Conservation (phyloP, 1,140 invertebrate genomes). For the Psilanteris sp. region DNA sequence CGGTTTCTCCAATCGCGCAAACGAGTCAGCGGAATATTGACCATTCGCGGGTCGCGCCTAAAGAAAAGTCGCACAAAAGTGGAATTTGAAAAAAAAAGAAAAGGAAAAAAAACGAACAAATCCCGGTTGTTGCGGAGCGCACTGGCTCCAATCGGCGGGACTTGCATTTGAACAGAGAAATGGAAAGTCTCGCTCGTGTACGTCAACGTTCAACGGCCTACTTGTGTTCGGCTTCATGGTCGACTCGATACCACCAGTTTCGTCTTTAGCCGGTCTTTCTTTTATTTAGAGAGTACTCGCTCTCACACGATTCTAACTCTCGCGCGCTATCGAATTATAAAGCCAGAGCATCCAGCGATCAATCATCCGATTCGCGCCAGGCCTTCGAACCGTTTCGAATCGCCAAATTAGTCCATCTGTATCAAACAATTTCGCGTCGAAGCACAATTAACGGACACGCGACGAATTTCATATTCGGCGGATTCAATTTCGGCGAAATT, state of each 20-base stretch:
- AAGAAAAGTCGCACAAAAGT: no score
- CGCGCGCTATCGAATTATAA: constrained; percentile 26
- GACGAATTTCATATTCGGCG: no score
- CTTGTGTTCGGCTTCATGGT: constrained; percentile 59
- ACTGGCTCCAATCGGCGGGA: constrained; percentile 34
- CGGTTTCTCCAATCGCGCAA: no score
- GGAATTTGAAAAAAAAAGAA: neutral
- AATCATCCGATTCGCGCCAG: constrained; percentile 22
- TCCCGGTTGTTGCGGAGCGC: constrained; percentile 11
- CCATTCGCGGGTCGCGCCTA: no score
- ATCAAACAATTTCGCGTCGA: no score
- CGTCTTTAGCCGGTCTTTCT: constrained; percentile 64
- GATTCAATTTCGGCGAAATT: no score
- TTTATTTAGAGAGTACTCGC: constrained; percentile 61
- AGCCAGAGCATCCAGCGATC: constrained; percentile 10
- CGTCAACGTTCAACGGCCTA: constrained; percentile 64
- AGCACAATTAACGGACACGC: no score
- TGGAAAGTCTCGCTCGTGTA: constrained; percentile 62
- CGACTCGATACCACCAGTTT: constrained; percentile 62
- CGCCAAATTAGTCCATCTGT: no score
- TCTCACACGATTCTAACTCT: constrained; percentile 52
- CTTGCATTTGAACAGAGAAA: constrained; percentile 63
- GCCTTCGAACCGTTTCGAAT: no score
- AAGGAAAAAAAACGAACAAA: neutral
- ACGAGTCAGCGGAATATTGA: no score